Base-by-base conservation (phyloP, 2,888 invertebrate species). In the Lomographa bimaculata region DNA sequence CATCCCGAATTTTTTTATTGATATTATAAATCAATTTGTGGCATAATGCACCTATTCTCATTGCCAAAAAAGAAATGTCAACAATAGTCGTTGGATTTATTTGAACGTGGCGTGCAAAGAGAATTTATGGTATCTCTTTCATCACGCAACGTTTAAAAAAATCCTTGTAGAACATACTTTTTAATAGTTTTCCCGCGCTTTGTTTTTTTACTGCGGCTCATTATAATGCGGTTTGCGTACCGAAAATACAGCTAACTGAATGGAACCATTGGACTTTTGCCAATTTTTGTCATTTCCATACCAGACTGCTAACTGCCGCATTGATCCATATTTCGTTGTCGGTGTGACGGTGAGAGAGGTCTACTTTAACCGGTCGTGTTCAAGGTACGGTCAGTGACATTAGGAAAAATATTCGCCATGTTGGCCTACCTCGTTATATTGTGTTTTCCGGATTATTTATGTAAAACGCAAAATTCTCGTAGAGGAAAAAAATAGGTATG, bases 151-250 rank as follows among this genome's bases (percentile, higher is more conserved):
- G n/a, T n/a, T n/a, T n/a, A n/a, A n/a, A n/a, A n/a, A n/a, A n/a
- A n/a, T n/a, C n/a, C n/a, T n/a, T n/a, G n/a, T n/a, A n/a, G n/a
- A n/a, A 16, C 19, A 38, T 14, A 16, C 16, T 21, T 46, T 54
- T 54, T 46, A 39, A 52, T 38, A 23, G 26, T 25, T 41, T 43
- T 38, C 18, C 36, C 42, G 34, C 38, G 41, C 23, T 30, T 20
- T 38, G 59, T 58, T 61, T 57, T 61, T 50, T 46, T 43, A 47
- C 46, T 57, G 59, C 57, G 35, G 36, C 66, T 73, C 73, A 80
- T 84, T 80, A 79, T 77, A 79, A 83, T 79, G 69, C 82, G 69
- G 74, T 75, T 68, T 71, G 60, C 73, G 77, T 74, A 67, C 67
- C 58, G 58, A 71, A 74, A 77, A 80, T 79, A 80, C 75, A 72